Percentiles rank a stretch among this genome's conserved stretches.
Evolutionary conservation across 2,797 vertebrate genomes (phyloP).

Genomic region (Malurus leucopterus): DNA sequence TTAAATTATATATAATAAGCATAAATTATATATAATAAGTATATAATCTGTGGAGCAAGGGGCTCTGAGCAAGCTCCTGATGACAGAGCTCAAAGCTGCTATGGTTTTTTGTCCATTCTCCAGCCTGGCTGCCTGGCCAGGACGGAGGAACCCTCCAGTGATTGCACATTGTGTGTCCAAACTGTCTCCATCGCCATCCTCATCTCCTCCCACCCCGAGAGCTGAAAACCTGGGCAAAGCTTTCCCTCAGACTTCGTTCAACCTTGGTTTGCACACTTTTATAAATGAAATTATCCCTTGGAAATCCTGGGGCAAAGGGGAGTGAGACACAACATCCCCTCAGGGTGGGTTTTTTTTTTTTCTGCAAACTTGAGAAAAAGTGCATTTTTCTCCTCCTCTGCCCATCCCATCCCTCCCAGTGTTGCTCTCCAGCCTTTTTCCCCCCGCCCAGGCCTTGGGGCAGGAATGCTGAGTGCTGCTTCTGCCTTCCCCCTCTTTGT

Average conservation of each 20-base stretch:
- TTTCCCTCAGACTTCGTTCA: constrained; percentile 28
- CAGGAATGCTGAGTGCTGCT: background rate
- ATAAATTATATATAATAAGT: too few species aligned
- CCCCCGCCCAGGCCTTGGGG: background rate
- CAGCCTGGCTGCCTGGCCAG: background rate
- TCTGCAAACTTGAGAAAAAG: background rate
- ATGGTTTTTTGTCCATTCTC: background rate
- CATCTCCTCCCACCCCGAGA: background rate
- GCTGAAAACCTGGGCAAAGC: constrained; percentile 52
- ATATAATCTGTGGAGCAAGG: background rate
- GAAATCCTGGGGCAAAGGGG: background rate
- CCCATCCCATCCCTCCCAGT: background rate
- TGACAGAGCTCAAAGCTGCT: constrained; percentile 22
- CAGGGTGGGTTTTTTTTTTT: background rate
- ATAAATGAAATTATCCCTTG: background rate
- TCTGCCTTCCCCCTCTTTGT: background rate
- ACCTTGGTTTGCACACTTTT: constrained; percentile 43
- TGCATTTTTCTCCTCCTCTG: background rate
- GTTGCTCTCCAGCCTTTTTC: background rate
- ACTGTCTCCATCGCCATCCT: background rate
- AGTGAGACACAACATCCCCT: accelerated
- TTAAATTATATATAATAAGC: too few species aligned
- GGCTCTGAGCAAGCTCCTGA: constrained; percentile 23
- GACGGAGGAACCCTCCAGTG: background rate
- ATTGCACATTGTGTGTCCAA: background rate